Percentiles rank a stretch among this genome's conserved stretches.
Conservation (phyloP, 2,888 invertebrate species). For the Sesia apiformis region DNA sequence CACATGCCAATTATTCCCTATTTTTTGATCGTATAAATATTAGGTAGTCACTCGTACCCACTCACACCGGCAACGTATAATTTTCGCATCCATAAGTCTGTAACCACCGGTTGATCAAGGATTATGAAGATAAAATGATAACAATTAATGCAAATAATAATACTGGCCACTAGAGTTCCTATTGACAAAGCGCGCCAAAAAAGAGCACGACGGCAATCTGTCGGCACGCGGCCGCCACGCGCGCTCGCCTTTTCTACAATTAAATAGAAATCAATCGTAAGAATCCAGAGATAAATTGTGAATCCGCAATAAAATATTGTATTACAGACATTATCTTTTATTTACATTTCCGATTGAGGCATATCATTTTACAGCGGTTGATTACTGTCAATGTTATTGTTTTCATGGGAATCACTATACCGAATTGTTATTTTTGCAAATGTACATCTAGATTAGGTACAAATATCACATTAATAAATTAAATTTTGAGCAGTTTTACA, state of each 20-base stretch:
- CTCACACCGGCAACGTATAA: conserved; percentile 13
- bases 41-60: not conserved
- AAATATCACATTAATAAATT: too few species aligned
- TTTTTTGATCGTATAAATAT: too few species aligned
- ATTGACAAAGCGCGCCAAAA: not conserved
- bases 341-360: conserved; percentile 64
- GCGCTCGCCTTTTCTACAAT: conserved; percentile 35
- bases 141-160: conserved; percentile 24
- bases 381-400: conserved; percentile 45
- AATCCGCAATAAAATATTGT: conserved; percentile 56
- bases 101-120: conserved; percentile 11
- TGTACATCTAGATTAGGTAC: too few species aligned
- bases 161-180: too few species aligned
- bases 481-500: too few species aligned
- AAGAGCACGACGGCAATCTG: conserved; percentile 41
- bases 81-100: conserved; percentile 24
- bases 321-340: conserved; percentile 62
- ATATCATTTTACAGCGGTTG: conserved; percentile 49
- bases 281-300: conserved; percentile 45
- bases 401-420: conserved; percentile 25
- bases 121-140: conserved; percentile 31
- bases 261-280: conserved; percentile 50
- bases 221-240: conserved; percentile 57
- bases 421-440: too few species aligned
- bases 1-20: too few species aligned